Evolutionary conservation across 2,888 invertebrate genomes (phyloP).

Genomic region (Drosophila austrosaltans): DNA sequence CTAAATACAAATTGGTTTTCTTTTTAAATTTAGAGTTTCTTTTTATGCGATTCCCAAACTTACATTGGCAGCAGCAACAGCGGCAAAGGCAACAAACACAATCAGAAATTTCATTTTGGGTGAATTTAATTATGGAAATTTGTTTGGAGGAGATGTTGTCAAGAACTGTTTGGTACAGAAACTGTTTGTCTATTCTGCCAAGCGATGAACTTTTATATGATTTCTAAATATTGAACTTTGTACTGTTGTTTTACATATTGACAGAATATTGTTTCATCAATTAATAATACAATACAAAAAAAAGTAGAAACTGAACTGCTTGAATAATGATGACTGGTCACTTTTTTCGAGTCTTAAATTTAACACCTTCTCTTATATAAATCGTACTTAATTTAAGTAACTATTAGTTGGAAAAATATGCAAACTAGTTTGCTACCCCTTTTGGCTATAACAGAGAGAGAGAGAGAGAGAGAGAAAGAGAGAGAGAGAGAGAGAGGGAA

Average conservation of each 20-base stretch:
- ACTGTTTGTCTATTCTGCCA: background rate
- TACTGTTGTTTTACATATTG: background rate
- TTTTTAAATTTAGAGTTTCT: too few relatives aligned
- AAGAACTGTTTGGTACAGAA: background rate
- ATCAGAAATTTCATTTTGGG: slow-evolving; percentile 9
- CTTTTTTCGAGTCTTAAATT: background rate
- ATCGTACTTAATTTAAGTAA: slow-evolving; percentile 3
- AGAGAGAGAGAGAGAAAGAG: too few relatives aligned
- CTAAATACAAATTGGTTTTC: background rate
- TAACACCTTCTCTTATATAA: background rate
- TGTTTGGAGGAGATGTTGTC: background rate
- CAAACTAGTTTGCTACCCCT: background rate
- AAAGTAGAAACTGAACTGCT: background rate
- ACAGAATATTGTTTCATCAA: background rate
- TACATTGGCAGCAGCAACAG: slow-evolving; percentile 12
- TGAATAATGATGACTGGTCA: slow-evolving; percentile 13
- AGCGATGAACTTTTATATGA: slow-evolving; percentile 16
- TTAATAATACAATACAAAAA: background rate
- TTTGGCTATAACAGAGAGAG: background rate
- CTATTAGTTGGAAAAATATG: background rate
- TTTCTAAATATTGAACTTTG: slow-evolving; percentile 5
- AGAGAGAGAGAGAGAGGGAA: too few relatives aligned
- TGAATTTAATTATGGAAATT: background rate
- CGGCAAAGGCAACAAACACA: slow-evolving; percentile 3
- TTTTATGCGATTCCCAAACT: background rate